Evolutionary conservation across 2,113 vertebrate genomes (phyloP).

Genomic region (Nothobranchius furzeri): DNA sequence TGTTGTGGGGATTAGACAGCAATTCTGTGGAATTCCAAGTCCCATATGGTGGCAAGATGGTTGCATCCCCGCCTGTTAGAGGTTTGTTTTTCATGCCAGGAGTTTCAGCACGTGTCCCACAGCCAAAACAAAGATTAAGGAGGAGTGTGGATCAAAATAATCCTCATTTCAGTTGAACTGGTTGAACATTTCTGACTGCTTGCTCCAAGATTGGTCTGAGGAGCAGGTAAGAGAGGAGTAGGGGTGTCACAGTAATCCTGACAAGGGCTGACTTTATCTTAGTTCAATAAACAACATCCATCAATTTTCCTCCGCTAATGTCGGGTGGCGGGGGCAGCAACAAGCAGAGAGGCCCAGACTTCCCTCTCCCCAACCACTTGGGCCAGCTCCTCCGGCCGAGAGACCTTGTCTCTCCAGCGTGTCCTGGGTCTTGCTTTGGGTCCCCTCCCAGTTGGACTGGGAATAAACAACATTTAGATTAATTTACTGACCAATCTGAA

Average conservation of each 20-base stretch:
- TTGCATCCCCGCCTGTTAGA: conserved; percentile 49
- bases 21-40: conserved; percentile 55
- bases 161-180: conserved; percentile 16
- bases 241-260: conserved; percentile 35
- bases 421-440: too few species aligned
- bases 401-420: too few species aligned
- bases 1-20: conserved; percentile 71
- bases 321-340: too few species aligned
- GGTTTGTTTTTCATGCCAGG: conserved; percentile 45
- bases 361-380: too few species aligned
- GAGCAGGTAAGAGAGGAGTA: conserved; percentile 2
- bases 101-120: conserved; percentile 34
- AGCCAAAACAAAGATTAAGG: conserved; percentile 55
- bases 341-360: too few species aligned
- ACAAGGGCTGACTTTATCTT: conserved; percentile 26
- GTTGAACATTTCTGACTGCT: conserved; percentile 18
- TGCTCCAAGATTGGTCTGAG: conserved; percentile 3
- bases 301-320: too few species aligned
- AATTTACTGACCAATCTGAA: too few species aligned
- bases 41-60: conserved; percentile 70
- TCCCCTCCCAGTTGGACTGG: too few species aligned
- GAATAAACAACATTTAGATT: too few species aligned
- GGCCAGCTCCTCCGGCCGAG: too few species aligned
- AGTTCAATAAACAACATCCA: too few species aligned
- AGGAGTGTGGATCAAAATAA: conserved; percentile 13